Evolutionary conservation across 2,113 vertebrate species (phyloP).

Genomic region (Pedetes capensis): DNA sequence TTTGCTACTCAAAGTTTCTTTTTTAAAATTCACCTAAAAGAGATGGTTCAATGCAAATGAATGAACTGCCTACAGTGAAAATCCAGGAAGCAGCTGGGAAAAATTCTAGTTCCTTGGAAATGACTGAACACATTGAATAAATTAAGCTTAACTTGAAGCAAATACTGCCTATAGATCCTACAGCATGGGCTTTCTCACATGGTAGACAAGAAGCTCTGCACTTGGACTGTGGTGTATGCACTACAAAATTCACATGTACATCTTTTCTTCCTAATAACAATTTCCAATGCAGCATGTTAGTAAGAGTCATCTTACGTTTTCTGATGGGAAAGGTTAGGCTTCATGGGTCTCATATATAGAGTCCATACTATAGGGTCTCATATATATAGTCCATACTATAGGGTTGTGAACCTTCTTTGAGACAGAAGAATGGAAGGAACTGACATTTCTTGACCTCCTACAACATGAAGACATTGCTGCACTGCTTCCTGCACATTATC

Average conservation of each 20-base stretch:
- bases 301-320: neutral
- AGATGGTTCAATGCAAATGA: neutral
- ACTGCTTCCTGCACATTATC: rapidly evolving
- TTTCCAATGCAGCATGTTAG: neutral
- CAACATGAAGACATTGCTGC: rapidly evolving
- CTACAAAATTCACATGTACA: neutral
- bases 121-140: neutral
- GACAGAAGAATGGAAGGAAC: neutral
- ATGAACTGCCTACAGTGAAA: neutral
- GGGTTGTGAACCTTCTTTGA: neutral
- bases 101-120: neutral
- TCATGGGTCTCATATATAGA: neutral
- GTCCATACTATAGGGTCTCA: no score
- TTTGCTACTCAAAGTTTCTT: neutral
- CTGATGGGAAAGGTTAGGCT: neutral
- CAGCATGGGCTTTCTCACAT: neutral
- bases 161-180: neutral
- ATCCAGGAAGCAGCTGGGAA: neutral
- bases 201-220: neutral
- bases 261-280: neutral
- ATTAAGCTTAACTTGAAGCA: neutral
- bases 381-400: neutral
- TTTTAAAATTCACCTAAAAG: neutral
- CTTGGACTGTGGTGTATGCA: neutral
- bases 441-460: neutral